These are phyloP conservation scores for Anas platyrhynchos DNA, from an alignment of 2,113 vertebrate species.

Conservation along the genomic window DNA sequence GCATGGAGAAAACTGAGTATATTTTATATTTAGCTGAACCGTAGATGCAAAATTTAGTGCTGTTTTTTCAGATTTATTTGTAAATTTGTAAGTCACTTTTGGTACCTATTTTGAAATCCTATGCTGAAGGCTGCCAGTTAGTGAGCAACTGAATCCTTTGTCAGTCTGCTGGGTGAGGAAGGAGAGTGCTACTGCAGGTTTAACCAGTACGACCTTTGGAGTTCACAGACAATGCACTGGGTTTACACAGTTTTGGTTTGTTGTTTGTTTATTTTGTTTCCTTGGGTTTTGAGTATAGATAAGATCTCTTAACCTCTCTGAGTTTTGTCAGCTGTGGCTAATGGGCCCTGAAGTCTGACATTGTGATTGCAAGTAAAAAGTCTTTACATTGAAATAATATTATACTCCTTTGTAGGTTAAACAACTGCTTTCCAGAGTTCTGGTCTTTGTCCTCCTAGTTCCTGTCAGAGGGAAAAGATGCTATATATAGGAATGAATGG, in stretches of 20 bases:
- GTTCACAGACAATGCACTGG: neutral
- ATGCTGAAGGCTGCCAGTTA: neutral
- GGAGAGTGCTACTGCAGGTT: neutral
- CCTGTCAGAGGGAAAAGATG: neutral
- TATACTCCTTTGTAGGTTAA: neutral
- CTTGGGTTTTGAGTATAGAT: neutral
- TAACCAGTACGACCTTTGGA: neutral
- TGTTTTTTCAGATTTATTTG: neutral
- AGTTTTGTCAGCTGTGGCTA: slow-evolving; percentile 28
- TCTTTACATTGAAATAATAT: neutral
- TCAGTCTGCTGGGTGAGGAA: neutral
- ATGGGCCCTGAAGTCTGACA: neutral
- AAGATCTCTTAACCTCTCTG: neutral
- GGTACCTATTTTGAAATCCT: neutral
- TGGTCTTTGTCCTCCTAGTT: slow-evolving; percentile 6
- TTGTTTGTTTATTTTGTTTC: neutral
- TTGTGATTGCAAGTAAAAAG: neutral
- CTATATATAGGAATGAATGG: neutral
- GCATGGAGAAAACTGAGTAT: neutral
- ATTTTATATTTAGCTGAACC: neutral
- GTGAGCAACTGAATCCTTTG: neutral
- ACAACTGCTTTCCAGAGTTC: neutral
- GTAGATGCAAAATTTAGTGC: neutral
- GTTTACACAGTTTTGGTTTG: neutral
- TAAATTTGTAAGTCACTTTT: neutral